Percentiles rank a stretch among this genome's conserved stretches.
Conservation (phyloP, 2,797 vertebrate genomes). For the Takifugu ocellatus region DNA sequence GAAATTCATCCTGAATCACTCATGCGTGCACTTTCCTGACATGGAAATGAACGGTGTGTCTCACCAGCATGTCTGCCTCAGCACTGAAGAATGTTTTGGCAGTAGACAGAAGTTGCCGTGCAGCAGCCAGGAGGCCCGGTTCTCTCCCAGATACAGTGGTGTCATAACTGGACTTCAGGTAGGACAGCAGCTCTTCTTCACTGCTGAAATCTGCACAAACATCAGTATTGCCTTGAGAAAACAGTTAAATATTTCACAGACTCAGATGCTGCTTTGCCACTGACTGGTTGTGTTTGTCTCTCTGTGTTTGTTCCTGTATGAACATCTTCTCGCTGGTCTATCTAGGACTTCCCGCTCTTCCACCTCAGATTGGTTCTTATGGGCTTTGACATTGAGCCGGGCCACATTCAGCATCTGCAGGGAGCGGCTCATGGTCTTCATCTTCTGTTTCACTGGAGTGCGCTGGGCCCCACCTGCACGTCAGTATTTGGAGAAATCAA, state of each 20-base stretch:
- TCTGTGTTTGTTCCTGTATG: slow-evolving; percentile 68
- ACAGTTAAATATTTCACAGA: background rate
- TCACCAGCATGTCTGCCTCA: slow-evolving; percentile 76
- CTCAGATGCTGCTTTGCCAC: slow-evolving; percentile 20
- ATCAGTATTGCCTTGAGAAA: background rate
- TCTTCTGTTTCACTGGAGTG: slow-evolving; percentile 95
- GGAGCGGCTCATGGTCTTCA: slow-evolving; percentile 96
- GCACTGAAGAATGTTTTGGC: slow-evolving; percentile 77
- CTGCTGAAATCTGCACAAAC: slow-evolving; percentile 78
- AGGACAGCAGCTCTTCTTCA: slow-evolving; percentile 82
- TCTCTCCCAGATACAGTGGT: slow-evolving; percentile 72
- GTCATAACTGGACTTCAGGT: slow-evolving; percentile 79
- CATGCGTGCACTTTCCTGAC: background rate
- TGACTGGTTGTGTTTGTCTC: slow-evolving; percentile 62
- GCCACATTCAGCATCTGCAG: slow-evolving; percentile 96
- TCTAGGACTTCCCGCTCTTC: slow-evolving; percentile 58
- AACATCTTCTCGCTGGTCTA: slow-evolving; percentile 63
- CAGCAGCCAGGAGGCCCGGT: slow-evolving; percentile 55
- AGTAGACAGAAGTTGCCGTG: slow-evolving; percentile 74
- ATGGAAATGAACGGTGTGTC: slow-evolving; percentile 10
- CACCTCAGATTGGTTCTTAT: slow-evolving; percentile 80
- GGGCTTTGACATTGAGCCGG: slow-evolving; percentile 90
- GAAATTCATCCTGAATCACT: background rate
- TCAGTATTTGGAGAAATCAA: background rate
- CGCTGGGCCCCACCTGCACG: slow-evolving; percentile 83